Base-by-base conservation (phyloP, 2,888 invertebrate genomes). In the Papilio gigon region DNA sequence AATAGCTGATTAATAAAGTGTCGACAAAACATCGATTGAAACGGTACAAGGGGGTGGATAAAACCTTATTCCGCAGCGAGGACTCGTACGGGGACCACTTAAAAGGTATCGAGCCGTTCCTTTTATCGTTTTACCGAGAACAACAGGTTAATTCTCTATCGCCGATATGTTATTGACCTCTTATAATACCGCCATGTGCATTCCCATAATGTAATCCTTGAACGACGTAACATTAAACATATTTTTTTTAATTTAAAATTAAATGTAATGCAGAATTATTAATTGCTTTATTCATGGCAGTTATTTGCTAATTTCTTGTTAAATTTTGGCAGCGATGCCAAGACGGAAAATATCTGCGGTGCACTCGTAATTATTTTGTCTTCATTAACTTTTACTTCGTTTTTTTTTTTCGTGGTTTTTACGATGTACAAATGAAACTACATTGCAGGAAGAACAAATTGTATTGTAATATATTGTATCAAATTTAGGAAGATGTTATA, bases 1-100 rank as follows among this genome's bases (percentile, higher is more conserved):
- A 86, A 88, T 88, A 79, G 82, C 80, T 84, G 85, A 84, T 87
- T 89, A 87, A 87, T 86, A 84, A 82, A 81, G 73, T 75, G 72
- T 71, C 75, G 75, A 78, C 81, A 83, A 84, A 87, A 89, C 81
- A 84, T 79, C 73, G 76, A 75, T 78, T 73, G 72, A 82, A 83
- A 82, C 80, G 78, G 80, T 77, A 68, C 27, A 63, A 53, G 62
- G 20, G 12, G 56, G 59, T 67, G 67, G 74, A 76, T 77, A 76
- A 78, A 78, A 75, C 78, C 83, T 82, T 81, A 83, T 84, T 82
- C 78, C 74, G 80, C 77, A 86, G 84, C 85, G 81, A 78, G 78
- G 80, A 75, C 84, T 85, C 84, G 85, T 83, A 81, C 75, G 69
- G 40, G 33, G 67, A 40, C 14, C 25, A 44, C 71, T 71, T 71